Evolutionary conservation across 2,888 invertebrate species (phyloP).

Genomic region (Ochropacha duplaris): DNA sequence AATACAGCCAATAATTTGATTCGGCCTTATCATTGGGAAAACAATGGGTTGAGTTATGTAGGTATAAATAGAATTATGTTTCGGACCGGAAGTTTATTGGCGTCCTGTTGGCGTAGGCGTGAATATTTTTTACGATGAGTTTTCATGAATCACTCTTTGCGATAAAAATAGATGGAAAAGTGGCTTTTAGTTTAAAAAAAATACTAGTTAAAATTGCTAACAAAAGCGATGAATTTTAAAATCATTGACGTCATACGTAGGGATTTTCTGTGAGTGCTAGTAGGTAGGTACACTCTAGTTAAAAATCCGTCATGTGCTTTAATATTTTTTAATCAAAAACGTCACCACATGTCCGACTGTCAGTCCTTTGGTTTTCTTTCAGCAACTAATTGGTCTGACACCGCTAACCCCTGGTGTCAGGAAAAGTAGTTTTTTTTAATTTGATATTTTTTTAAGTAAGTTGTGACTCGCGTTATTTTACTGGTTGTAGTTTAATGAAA

Average conservation of each 20-base stretch:
- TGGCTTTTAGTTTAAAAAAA: no score
- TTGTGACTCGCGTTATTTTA: constrained; percentile 49
- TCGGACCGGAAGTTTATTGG: constrained; percentile 51
- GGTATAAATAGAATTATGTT: constrained; percentile 54
- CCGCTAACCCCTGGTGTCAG: constrained; percentile 55
- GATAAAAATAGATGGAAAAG: not conserved
- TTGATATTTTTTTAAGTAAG: constrained; percentile 55
- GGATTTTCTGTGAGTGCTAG: not conserved
- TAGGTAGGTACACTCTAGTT: not conserved
- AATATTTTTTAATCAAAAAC: constrained; percentile 55
- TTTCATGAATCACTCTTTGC: constrained; percentile 27
- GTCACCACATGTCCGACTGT: constrained; percentile 70
- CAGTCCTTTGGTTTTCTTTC: constrained; percentile 67
- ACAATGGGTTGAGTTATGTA: constrained; percentile 63
- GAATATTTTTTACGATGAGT: constrained; percentile 28
- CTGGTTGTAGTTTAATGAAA: constrained; percentile 54
- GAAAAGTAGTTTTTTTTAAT: constrained; percentile 57
- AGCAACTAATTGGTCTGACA: constrained; percentile 79
- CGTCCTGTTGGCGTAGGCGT: constrained; percentile 45
- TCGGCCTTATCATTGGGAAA: constrained; percentile 73
- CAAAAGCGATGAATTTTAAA: not conserved
- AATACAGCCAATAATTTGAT: constrained; percentile 76
- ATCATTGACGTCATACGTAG: not conserved
- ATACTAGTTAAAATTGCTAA: no score
- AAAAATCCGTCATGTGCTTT: constrained; percentile 32